Conservation (phyloP, 2,113 vertebrate genomes). For the Bubo bubo region DNA sequence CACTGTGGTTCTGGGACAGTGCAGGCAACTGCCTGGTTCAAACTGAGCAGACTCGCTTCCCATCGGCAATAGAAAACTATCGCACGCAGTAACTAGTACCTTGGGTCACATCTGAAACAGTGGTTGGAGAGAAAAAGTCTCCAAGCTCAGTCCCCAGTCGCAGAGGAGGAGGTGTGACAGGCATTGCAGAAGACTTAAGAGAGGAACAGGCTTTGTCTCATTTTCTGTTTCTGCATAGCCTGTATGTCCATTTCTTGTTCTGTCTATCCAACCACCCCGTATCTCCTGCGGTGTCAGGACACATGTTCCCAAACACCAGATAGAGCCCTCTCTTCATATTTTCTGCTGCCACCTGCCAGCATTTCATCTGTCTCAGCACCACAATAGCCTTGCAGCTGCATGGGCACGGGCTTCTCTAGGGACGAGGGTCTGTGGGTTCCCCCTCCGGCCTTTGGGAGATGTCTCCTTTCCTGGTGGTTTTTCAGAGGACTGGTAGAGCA, state of each 20-base stretch:
- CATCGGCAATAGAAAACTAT: background rate
- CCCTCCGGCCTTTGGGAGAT: background rate
- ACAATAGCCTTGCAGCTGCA: background rate
- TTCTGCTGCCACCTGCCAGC: background rate
- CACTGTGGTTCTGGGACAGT: background rate
- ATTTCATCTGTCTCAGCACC: background rate
- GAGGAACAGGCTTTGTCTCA: background rate
- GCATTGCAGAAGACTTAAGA: background rate
- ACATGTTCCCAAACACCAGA: background rate
- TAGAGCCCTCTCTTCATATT: background rate
- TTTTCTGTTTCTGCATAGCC: background rate
- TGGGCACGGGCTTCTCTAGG: background rate
- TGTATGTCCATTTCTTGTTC: background rate
- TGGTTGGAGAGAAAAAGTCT: background rate
- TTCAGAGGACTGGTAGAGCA: background rate
- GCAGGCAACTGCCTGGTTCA: background rate
- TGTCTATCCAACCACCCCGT: fast-evolving
- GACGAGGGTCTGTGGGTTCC: fast-evolving
- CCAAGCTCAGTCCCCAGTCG: background rate
- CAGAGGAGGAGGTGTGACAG: background rate
- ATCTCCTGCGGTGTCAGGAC: background rate
- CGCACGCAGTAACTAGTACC: fast-evolving
- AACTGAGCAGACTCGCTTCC: background rate
- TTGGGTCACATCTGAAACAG: background rate
- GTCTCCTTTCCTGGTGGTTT: background rate